A percentile compares a stretch with the other conserved stretches of the same genome.
phyloP scores from a whole-genome alignment of 2,797 vertebrate species.

The Bradypodion pumilum region DNA sequence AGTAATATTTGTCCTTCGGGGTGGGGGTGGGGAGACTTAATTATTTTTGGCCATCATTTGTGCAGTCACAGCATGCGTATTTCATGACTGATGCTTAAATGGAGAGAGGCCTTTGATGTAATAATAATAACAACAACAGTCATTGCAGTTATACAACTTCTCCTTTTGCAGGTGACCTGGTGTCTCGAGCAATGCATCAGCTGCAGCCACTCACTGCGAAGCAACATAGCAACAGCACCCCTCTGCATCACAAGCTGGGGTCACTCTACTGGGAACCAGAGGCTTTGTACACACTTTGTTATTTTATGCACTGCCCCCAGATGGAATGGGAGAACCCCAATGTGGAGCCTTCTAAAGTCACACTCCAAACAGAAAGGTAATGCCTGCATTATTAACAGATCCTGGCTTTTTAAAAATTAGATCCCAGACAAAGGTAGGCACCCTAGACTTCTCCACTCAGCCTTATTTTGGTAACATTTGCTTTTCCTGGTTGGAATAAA shows the following conservation, averaged over 20 bases:
- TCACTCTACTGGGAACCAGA: constrained; percentile 93
- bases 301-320: constrained; percentile 98
- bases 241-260: constrained; percentile 88
- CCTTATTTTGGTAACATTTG: constrained; percentile 51
- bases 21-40: background rate
- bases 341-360: constrained; percentile 93
- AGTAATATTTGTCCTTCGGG: background rate
- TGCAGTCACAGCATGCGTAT: background rate
- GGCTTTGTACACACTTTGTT: constrained; percentile 95
- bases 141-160: constrained; percentile 25
- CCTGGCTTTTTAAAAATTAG: constrained; percentile 34
- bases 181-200: constrained; percentile 94
- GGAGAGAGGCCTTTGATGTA: background rate
- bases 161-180: constrained; percentile 87
- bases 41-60: background rate
- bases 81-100: background rate
- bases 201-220: constrained; percentile 91
- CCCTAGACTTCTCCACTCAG: constrained; percentile 29
- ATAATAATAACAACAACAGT: background rate
- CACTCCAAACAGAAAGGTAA: constrained; percentile 93
- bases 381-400: constrained; percentile 39
- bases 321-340: constrained; percentile 98
- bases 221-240: constrained; percentile 89
- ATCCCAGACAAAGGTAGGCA: constrained; percentile 2
- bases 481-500: constrained; percentile 47